phyloP scores from a whole-genome alignment of 2,113 vertebrate genomes.

The Silurus meridionalis region DNA sequence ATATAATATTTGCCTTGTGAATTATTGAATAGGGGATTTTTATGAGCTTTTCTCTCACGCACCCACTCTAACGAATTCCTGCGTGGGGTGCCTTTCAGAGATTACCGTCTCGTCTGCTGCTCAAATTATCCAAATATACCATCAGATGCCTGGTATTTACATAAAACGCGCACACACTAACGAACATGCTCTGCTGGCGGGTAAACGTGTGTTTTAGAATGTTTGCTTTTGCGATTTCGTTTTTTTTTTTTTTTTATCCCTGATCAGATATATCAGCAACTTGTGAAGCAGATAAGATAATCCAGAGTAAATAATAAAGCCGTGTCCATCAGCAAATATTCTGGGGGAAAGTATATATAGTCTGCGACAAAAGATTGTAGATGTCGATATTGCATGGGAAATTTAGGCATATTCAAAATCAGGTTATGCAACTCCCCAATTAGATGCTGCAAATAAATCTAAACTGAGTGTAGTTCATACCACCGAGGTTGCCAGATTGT shows the following conservation, averaged over 20 bases:
- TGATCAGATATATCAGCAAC: conserved; percentile 4
- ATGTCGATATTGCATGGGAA: not conserved
- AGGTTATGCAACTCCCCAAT: not conserved
- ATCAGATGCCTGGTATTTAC: conserved; percentile 37
- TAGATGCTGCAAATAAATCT: not conserved
- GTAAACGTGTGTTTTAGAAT: not conserved
- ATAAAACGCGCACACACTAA: conserved; percentile 1
- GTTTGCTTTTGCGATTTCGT: conserved; percentile 6
- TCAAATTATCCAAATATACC: conserved; percentile 42
- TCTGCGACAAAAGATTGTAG: not conserved
- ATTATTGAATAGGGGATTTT: conserved; percentile 74
- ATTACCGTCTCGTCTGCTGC: conserved; percentile 44
- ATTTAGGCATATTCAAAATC: not conserved
- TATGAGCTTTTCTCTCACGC: conserved; percentile 65
- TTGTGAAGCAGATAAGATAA: not conserved
- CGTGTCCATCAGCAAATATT: not conserved
- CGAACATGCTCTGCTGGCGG: not conserved
- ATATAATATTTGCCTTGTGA: conserved; percentile 73
- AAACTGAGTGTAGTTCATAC: not conserved
- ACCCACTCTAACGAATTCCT: conserved; percentile 31
- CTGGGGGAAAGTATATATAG: not conserved
- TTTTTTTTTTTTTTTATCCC: not conserved
- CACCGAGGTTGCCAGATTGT: not conserved
- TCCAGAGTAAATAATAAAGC: not conserved
- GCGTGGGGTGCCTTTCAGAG: conserved; percentile 44